Percentiles rank a stretch among this genome's conserved stretches.
Conservation (phyloP, 2,888 invertebrate genomes). For the Aleiodes testaceus region DNA sequence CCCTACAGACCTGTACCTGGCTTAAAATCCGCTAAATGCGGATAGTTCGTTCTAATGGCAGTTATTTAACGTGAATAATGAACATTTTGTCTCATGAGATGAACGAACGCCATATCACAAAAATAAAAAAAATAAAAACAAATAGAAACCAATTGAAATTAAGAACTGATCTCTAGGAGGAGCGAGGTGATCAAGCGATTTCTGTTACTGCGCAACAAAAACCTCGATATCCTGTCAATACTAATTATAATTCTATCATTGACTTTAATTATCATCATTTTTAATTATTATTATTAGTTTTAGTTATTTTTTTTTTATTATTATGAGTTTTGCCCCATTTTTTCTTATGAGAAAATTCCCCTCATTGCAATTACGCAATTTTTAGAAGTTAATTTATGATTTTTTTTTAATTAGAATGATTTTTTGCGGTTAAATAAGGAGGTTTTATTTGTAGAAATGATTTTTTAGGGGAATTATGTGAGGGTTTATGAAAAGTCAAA, state of each 20-base stretch:
- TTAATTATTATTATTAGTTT: conserved; percentile 19
- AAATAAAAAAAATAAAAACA: conserved; percentile 45
- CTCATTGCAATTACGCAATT: too few species aligned
- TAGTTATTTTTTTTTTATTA: conserved; percentile 5
- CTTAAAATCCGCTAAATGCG: conserved; percentile 57
- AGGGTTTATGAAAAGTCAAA: background rate
- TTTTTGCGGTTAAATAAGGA: too few species aligned
- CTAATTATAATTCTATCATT: background rate
- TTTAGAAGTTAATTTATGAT: conserved; percentile 70
- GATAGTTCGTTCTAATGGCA: conserved; percentile 26
- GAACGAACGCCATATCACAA: conserved; percentile 68
- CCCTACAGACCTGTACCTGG: conserved; percentile 69
- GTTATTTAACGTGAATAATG: conserved; percentile 6
- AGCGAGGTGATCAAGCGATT: conserved; percentile 24
- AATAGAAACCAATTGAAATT: conserved; percentile 62
- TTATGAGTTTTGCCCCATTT: background rate
- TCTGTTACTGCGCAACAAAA: background rate
- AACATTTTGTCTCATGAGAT: conserved; percentile 20
- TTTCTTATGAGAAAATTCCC: too few species aligned
- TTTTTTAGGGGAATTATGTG: conserved; percentile 3
- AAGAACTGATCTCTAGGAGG: conserved; percentile 67
- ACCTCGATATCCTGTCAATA: conserved; percentile 17
- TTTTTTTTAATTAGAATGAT: conserved; percentile 63
- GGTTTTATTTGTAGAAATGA: too few species aligned
- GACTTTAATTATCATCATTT: too few species aligned